Evolutionary conservation across 2,797 vertebrate species (phyloP).

Genomic region (Hephaestus fuliginosus): DNA sequence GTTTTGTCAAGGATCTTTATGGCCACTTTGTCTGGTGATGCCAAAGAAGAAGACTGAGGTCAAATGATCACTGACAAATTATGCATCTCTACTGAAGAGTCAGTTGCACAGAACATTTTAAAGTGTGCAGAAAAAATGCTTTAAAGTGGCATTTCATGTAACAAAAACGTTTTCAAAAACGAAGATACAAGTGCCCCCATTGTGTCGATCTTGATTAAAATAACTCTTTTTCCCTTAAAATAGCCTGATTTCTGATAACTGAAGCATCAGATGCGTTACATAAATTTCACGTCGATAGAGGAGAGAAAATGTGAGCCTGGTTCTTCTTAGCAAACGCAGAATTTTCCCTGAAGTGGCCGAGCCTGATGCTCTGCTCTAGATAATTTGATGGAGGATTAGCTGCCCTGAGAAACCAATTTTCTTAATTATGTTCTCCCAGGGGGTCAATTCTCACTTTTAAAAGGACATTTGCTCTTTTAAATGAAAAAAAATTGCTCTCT

Average conservation of each 20-base stretch:
- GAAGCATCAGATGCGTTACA: not conserved
- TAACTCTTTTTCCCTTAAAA: too few species aligned
- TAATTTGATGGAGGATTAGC: constrained; percentile 60
- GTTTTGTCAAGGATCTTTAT: constrained; percentile 99
- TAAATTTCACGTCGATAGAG: not conserved
- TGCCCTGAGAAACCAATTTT: constrained; percentile 51
- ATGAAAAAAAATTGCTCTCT: not conserved
- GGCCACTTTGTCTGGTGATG: constrained; percentile 94
- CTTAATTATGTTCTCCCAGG: constrained; percentile 49
- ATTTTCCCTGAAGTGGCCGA: constrained; percentile 11
- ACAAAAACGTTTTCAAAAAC: not conserved
- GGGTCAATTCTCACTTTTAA: constrained; percentile 27
- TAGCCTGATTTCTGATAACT: not conserved
- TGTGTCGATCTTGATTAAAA: not conserved
- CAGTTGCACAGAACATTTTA: not conserved
- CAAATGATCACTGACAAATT: not conserved
- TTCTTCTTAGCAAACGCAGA: constrained; percentile 2
- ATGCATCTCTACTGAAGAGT: not conserved
- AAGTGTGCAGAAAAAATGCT: constrained; percentile 5
- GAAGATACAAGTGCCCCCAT: not conserved
- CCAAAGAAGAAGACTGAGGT: not conserved
- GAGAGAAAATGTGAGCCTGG: not conserved
- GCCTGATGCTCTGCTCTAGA: constrained; percentile 11
- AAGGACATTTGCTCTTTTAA: constrained; percentile 16
- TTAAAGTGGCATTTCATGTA: not conserved